Conservation (phyloP, 1,140 invertebrate genomes). For the Calliphora vicina region DNA sequence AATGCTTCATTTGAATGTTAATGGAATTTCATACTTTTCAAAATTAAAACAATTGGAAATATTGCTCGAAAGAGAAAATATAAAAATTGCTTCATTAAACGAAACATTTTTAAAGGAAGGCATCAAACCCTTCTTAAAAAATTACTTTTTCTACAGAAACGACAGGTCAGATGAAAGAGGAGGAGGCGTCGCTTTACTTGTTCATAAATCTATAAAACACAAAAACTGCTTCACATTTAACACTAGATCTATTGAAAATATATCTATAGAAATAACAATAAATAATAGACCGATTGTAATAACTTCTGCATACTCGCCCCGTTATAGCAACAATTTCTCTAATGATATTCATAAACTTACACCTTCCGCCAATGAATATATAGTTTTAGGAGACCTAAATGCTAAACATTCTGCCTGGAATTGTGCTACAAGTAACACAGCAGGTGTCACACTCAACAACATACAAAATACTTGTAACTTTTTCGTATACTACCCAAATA, state of each 20-base stretch:
- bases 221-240: background rate
- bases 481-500: background rate
- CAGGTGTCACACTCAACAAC: background rate
- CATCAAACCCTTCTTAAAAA: background rate
- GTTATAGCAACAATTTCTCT: background rate
- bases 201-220: background rate
- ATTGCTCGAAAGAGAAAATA: too few species aligned
- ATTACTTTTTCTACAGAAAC: background rate
- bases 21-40: too few species aligned
- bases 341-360: background rate
- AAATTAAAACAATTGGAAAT: too few species aligned
- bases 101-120: background rate
- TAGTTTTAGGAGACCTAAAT: background rate
- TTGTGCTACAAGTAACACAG: background rate
- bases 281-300: background rate
- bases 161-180: background rate
- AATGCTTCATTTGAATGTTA: too few species aligned
- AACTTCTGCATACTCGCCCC: too few species aligned
- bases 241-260: background rate
- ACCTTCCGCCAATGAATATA: background rate
- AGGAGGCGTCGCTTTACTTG: background rate
- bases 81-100: background rate
- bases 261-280: background rate
- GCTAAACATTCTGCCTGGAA: background rate
- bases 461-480: background rate